Conservation (phyloP, 2,797 vertebrate genomes). For the Eleutherodactylus coqui region DNA sequence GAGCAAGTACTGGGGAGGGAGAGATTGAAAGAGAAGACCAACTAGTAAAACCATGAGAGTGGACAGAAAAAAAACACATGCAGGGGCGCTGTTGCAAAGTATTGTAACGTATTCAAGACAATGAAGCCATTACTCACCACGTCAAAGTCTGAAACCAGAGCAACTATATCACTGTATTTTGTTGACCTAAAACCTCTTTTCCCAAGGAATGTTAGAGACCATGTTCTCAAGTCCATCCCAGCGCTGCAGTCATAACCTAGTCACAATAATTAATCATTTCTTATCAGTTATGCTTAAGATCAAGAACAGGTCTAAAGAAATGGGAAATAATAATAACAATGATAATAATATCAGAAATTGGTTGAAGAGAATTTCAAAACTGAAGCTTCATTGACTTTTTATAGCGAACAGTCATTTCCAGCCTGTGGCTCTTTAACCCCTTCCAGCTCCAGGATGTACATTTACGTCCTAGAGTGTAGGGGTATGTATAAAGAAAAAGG, state of each 20-base stretch:
- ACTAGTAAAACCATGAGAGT: neutral
- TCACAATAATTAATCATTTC: neutral
- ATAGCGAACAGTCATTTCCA: neutral
- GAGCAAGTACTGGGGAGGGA: neutral
- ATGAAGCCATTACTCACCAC: slow-evolving; percentile 55
- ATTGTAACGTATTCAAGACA: no score
- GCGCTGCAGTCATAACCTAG: slow-evolving; percentile 60
- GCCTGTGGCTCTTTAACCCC: no score
- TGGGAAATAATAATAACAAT: no score
- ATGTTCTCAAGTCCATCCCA: slow-evolving; percentile 33
- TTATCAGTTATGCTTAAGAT: neutral
- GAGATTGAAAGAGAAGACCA: neutral
- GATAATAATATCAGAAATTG: neutral
- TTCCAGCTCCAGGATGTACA: no score
- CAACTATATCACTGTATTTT: no score
- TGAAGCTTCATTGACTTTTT: neutral
- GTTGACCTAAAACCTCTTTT: no score
- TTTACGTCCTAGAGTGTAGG: no score
- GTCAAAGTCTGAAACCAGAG: slow-evolving; percentile 40
- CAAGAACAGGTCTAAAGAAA: neutral
- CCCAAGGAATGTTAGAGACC: slow-evolving; percentile 56
- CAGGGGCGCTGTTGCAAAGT: neutral
- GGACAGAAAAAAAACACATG: neutral
- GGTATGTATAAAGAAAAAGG: no score
- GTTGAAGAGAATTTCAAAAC: neutral